Conservation (phyloP, 53 echinoderm and acorn worm species). For the Hippasteria phrygiana region DNA sequence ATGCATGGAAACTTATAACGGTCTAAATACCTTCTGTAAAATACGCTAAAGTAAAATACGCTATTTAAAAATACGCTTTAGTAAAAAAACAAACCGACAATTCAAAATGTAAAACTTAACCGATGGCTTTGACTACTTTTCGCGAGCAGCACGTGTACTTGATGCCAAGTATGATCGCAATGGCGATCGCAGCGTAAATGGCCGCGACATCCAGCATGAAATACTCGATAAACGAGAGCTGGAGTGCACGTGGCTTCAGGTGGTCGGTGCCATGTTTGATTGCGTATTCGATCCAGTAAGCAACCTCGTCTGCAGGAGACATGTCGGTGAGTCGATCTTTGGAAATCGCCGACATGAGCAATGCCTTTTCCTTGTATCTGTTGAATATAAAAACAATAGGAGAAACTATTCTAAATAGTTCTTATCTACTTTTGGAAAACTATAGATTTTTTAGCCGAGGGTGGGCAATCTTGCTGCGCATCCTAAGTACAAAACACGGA, state of each 20-base stretch:
- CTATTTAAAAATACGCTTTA: no score
- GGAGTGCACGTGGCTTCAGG: constrained; percentile 26
- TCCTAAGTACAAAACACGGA: no score
- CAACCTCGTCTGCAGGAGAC: constrained; percentile 70
- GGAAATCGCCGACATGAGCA: constrained; percentile 43
- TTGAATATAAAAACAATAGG: background rate
- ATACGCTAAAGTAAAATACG: no score
- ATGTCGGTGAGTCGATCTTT: constrained; percentile 54
- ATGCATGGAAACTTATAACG: no score
- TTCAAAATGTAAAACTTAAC: no score
- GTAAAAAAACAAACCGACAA: no score
- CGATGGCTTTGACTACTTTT: no score
- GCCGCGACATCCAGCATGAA: constrained; percentile 10
- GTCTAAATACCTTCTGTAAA: no score
- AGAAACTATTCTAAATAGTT: background rate
- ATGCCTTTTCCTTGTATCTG: constrained; percentile 71
- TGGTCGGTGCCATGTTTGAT: constrained; percentile 75
- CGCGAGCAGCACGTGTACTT: constrained; percentile 12
- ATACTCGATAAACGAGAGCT: constrained; percentile 15
- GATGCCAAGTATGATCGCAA: background rate
- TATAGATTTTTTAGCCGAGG: no score
- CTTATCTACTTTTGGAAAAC: no score
- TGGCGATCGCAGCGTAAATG: background rate
- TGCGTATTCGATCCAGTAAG: constrained; percentile 82
- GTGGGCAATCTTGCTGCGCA: no score